Evolutionary conservation across 2,888 invertebrate genomes (phyloP).

Genomic region (Notodonta ziczac): DNA sequence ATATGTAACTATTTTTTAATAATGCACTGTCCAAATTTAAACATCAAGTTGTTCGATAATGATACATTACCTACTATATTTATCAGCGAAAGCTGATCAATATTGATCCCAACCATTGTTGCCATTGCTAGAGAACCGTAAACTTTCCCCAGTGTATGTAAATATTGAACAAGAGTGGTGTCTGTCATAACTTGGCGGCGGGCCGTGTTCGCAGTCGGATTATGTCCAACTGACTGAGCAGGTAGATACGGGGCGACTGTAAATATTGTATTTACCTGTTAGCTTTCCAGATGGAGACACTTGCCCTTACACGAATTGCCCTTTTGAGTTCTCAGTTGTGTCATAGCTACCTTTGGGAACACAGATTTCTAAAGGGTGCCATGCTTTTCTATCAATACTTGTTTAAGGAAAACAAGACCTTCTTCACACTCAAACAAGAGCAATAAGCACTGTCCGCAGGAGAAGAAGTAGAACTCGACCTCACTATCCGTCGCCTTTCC

Average conservation of each 20-base stretch:
- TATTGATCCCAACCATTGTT: not conserved
- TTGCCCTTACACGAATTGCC: not conserved
- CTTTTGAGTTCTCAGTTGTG: not conserved
- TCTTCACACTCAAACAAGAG: no score
- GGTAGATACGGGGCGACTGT: not conserved
- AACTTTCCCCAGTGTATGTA: conserved; percentile 4
- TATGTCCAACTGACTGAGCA: not conserved
- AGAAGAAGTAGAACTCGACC: no score
- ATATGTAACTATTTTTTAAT: no score
- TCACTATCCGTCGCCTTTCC: no score
- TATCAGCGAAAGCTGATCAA: no score
- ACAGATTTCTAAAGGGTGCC: no score
- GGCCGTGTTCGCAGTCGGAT: conserved; percentile 5
- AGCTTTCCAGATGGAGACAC: not conserved
- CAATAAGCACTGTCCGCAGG: no score
- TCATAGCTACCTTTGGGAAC: not conserved
- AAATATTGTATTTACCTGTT: conserved; percentile 1
- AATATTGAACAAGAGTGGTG: conserved; percentile 1
- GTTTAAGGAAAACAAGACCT: no score
- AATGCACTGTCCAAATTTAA: no score
- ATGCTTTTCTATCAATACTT: no score
- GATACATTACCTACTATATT: no score
- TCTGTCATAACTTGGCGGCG: conserved; percentile 2
- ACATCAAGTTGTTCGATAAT: no score
- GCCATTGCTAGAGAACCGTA: conserved; percentile 3